phyloP scores from a whole-genome alignment of 2,113 vertebrate genomes.

The Bos javanicus region DNA sequence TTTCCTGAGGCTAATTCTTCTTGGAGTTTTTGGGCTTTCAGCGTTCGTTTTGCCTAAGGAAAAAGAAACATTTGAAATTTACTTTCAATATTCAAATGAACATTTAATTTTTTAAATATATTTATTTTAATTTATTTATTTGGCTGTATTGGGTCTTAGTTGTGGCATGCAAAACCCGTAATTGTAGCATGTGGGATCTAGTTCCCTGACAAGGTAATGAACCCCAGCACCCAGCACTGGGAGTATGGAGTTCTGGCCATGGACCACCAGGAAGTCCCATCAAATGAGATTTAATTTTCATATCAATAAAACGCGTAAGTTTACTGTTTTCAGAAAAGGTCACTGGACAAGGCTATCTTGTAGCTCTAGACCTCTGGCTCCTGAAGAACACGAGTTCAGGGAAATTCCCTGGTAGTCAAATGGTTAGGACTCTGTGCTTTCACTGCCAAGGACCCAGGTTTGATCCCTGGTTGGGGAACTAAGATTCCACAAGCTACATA shows the following conservation, averaged over 20 bases:
- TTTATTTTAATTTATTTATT: not conserved
- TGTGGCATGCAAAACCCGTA: not conserved
- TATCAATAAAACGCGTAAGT: not conserved
- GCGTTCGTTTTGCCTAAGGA: constrained; percentile 92
- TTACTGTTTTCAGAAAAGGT: constrained; percentile 26
- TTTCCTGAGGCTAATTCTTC: constrained; percentile 98
- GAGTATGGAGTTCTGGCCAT: not conserved
- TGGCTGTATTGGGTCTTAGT: not conserved
- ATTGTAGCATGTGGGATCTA: not conserved
- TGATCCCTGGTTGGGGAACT: not conserved
- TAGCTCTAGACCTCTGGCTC: not conserved
- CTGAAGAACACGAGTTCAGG: not conserved
- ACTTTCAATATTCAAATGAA: not conserved
- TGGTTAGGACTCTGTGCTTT: not conserved
- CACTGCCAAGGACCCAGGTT: not conserved
- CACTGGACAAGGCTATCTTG: not conserved
- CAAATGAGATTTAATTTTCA: not conserved
- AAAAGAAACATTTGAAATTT: not conserved
- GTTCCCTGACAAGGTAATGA: not conserved
- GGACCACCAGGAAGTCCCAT: not conserved
- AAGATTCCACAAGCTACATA: not conserved
- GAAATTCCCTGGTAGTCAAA: not conserved
- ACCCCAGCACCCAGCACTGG: not conserved
- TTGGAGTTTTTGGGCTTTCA: constrained; percentile 98
- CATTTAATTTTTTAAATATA: not conserved